A percentile compares a stretch with the other conserved stretches of the same genome.
phyloP scores from a whole-genome alignment of 2,888 invertebrate species.

The Tromatobia lineatoria region DNA sequence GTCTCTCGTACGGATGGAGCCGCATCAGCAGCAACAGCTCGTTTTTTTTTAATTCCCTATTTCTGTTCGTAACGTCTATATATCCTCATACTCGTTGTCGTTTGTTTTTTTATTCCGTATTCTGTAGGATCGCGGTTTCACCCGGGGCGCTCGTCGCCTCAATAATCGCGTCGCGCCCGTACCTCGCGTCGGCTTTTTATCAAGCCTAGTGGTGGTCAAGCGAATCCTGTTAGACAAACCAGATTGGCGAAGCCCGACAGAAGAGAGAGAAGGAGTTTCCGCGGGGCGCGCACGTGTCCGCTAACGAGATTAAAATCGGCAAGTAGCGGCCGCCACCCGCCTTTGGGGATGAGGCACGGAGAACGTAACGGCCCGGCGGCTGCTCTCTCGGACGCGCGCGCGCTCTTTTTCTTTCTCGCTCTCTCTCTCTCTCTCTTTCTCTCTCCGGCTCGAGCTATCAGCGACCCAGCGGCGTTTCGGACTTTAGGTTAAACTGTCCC shows the following conservation, averaged over 20 bases:
- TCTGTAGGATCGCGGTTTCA: slow-evolving; percentile 62
- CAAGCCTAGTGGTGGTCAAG: slow-evolving; percentile 87
- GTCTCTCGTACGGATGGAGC: neutral
- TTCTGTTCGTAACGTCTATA: neutral
- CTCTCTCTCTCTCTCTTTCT: neutral
- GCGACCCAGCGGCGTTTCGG: slow-evolving; percentile 25
- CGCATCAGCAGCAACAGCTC: no score
- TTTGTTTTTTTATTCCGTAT: slow-evolving; percentile 28
- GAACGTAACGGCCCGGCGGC: slow-evolving; percentile 86
- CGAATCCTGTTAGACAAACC: slow-evolving; percentile 92
- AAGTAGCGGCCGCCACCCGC: slow-evolving; percentile 83
- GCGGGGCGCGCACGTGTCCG: slow-evolving; percentile 88
- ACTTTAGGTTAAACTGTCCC: slow-evolving; percentile 41
- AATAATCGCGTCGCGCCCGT: slow-evolving; percentile 80
- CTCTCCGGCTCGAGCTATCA: neutral
- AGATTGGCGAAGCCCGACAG: slow-evolving; percentile 91
- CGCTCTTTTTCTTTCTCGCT: neutral
- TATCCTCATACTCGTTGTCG: neutral
- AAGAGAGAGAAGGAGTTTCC: slow-evolving; percentile 71
- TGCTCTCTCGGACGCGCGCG: slow-evolving; percentile 14
- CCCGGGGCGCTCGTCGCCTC: slow-evolving; percentile 75
- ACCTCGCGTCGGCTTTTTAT: slow-evolving; percentile 86
- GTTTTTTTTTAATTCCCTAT: no score
- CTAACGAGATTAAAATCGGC: slow-evolving; percentile 90
- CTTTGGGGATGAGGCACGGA: slow-evolving; percentile 87